Evolutionary conservation across 2,113 vertebrate species (phyloP), one percentile per base, ranked within the genome.

Genomic region (Cichladusa arquata): DNA sequence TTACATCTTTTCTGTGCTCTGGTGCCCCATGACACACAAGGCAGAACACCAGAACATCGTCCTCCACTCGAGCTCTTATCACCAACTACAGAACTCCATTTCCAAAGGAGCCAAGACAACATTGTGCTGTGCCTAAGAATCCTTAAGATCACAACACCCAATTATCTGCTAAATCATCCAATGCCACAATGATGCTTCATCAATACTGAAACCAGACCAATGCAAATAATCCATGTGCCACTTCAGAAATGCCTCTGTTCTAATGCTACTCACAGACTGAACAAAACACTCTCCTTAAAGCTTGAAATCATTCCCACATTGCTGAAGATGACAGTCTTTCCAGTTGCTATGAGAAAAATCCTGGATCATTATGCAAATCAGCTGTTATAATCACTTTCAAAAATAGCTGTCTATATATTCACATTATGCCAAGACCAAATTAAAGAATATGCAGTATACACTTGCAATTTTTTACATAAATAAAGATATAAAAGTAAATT

Each of bases 341-440:
- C 89, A 95, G 90, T 53, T 91, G 84, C 94, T 89, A 89, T 28
- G 66, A 94, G 84, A 92, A 91, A 81, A 92, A 95, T 78, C 36
- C 86, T 65, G 58, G 60, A 79, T 57, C 91, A 65, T 93, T 89
- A 96, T 87, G 76, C 42, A 93, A 95, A 96, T 86, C 70, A 53
- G 64, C n/a, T 78, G 62, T 44, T 72, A 72, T 38, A 92, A 92
- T 77, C 24, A 47, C 85, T 94, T 82, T 72, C 74, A 85, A 91
- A 95, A 95, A 91, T 73, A 92, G 78, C 72, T 86, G 93, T 82
- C 90, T 88, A 48, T 79, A 79, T 71, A 83, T 73, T 66, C 73
- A 47, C 72, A 71, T 77, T 40, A 62, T 74, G 89, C 56, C 33
- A 93, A 62, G 60, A 91, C 38, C 62, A 95, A 88, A 93, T 88